Percentiles rank a stretch among this genome's conserved stretches.
phyloP scores from a whole-genome alignment of 1,140 invertebrate genomes.

The Drosophila sechellia region DNA sequence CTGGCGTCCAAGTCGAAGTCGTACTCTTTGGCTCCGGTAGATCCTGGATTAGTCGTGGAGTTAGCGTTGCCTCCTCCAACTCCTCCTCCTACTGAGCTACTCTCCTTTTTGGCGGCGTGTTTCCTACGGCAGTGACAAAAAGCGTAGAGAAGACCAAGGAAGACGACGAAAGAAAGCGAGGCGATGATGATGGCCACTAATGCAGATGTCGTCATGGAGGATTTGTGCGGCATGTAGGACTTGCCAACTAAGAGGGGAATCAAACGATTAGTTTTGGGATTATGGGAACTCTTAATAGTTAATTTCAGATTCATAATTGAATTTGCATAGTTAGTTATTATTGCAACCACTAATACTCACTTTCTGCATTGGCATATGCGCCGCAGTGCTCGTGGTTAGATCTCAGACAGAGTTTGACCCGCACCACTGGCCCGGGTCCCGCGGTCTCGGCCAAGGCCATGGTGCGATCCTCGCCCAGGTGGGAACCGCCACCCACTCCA shows the following conservation, averaged over 20 bases:
- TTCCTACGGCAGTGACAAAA: conserved; percentile 76
- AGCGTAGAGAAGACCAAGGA: conserved; percentile 62
- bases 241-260: conserved; percentile 69
- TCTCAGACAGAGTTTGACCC: conserved; percentile 92
- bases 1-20: conserved; percentile 61
- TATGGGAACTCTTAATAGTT: not conserved
- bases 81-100: conserved; percentile 6
- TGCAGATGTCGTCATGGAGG: conserved; percentile 70
- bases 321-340: too few species aligned
- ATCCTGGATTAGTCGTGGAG: conserved; percentile 23
- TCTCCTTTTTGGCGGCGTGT: conserved; percentile 67
- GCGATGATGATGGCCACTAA: conserved; percentile 78
- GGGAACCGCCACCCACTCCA: conserved; percentile 54
- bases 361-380: conserved; percentile 91
- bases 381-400: conserved; percentile 92
- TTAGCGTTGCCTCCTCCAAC: conserved; percentile 4
- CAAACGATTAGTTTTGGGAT: not conserved
- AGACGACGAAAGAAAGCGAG: conserved; percentile 65
- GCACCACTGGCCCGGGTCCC: conserved; percentile 87
- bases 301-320: not conserved
- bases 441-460: conserved; percentile 85
- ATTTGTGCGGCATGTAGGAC: conserved; percentile 72
- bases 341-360: conserved; percentile 86
- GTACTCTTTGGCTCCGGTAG: conserved; percentile 62
- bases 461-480: conserved; percentile 85